Evolutionary conservation across 2,888 invertebrate genomes (phyloP).

Genomic region (Anthophora plumipes): DNA sequence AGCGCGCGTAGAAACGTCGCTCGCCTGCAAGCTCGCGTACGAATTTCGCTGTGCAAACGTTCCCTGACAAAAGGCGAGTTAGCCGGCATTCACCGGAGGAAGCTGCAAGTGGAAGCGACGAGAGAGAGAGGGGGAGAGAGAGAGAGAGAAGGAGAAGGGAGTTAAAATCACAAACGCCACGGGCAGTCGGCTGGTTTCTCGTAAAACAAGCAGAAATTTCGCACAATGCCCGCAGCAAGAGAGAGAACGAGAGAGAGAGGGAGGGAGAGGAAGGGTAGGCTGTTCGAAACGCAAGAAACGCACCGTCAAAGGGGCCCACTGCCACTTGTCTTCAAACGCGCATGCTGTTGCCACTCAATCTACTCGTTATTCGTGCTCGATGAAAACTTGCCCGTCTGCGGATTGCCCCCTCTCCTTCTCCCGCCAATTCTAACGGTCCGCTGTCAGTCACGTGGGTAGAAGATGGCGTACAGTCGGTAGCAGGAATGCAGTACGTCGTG

Average conservation of each 20-base stretch:
- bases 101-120: neutral
- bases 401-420: too few relatives aligned
- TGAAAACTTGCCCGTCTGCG: conserved; percentile 26
- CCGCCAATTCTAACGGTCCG: neutral
- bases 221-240: conserved; percentile 48
- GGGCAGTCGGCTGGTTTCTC: conserved; percentile 59
- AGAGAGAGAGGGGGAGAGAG: neutral
- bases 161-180: conserved; percentile 61
- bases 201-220: conserved; percentile 58
- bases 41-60: conserved; percentile 52
- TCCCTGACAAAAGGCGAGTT: conserved; percentile 50
- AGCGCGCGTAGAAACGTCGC: conserved; percentile 7
- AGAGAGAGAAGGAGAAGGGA: neutral
- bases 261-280: neutral
- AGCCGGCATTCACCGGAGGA: conserved; percentile 19
- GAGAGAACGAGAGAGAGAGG: neutral
- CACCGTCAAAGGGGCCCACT: conserved; percentile 39
- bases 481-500: too few relatives aligned
- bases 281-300: conserved; percentile 43
- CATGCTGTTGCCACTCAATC: conserved; percentile 39
- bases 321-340: conserved; percentile 30
- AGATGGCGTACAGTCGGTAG: neutral
- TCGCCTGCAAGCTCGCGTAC: conserved; percentile 15
- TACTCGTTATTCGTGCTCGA: conserved; percentile 15
- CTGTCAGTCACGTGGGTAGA: neutral